Base-by-base conservation (phyloP, 2,888 invertebrate genomes). In the Drosophila crucigera region DNA sequence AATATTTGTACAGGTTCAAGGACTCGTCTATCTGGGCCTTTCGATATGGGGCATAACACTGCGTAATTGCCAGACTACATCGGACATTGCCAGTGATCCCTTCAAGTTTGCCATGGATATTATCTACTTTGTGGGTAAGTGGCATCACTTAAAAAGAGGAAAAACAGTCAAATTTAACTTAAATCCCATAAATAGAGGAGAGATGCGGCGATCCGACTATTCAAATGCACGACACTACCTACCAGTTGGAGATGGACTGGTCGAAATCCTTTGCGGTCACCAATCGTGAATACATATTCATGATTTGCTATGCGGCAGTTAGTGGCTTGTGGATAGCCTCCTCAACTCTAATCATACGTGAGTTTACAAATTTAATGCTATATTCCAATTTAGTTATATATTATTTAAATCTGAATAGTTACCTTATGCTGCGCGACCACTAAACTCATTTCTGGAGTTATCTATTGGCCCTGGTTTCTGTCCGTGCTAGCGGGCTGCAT, bases 401-500 rank as follows among this genome's bases (percentile, higher is more conserved):
- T 28, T 2, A n/a, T 4, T 30, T 4, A 3, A 16, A 7, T 43
- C 47, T 14, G 3, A 30, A 1, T 66, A 91, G 92, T 89, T 67
- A 90, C 91, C 5, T 69, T 92, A 47, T 92, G 92, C 71, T 81
- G 81, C 14, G 54, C 76, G 0, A 83, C 91, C 10, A 92, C 92
- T 16, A 91, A 91, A 66, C 58, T 84, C 1, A 81, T 91, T 1
- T 74, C 85, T 9, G 84, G 83, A 4, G 41, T 89, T 2, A 82
- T 90, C 58, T 92, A 92, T 69, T 91, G 92, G 82, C 94, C 94
- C 14, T 94, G 94, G 94, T 89, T 94, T 39, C 22, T 94, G 10
- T 78, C 91, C 7, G 88, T 93, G 9, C 73, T 92, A 2, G 87
- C 90, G 6, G 92, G 93, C 6, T 84, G 92, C 67, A 68, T 94